These are phyloP conservation scores for Hymenopus coronatus DNA, from an alignment of 2,888 invertebrate species.

Conservation along the genomic window DNA sequence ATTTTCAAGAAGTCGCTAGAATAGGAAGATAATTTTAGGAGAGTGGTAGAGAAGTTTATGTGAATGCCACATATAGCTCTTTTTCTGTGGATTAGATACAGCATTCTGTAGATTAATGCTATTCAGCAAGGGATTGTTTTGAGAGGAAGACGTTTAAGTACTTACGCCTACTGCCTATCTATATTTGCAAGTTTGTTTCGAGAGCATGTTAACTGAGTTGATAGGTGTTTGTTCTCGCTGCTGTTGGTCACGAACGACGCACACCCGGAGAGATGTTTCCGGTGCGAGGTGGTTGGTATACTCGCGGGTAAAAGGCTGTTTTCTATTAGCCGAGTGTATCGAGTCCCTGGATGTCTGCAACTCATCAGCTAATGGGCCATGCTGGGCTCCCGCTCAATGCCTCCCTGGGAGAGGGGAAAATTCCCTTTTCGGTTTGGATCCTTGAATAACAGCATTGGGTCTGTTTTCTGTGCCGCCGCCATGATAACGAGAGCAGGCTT, in stretches of 20 bases:
- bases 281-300: not conserved
- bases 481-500: not conserved
- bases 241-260: not conserved
- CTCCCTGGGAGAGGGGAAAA: not conserved
- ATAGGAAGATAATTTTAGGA: too few species aligned
- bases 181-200: too few species aligned
- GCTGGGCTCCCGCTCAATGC: not conserved
- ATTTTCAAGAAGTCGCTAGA: too few species aligned
- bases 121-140: too few species aligned
- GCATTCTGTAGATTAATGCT: too few species aligned
- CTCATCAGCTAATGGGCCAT: slow-evolving; percentile 33
- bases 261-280: not conserved
- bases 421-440: not conserved
- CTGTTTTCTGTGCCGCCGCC: not conserved
- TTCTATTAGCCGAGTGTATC: not conserved
- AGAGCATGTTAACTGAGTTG: not conserved
- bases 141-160: too few species aligned
- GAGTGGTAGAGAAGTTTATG: too few species aligned
- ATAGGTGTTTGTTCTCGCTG: not conserved
- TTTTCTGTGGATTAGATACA: too few species aligned
- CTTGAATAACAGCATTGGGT: not conserved
- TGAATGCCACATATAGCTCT: too few species aligned
- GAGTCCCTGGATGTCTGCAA: not conserved
- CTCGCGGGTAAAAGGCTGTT: not conserved
- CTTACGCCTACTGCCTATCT: too few species aligned